Evolutionary conservation across 2,797 vertebrate species (phyloP), one percentile per base, ranked within the genome.

Genomic region (Podarcis siculus): DNA sequence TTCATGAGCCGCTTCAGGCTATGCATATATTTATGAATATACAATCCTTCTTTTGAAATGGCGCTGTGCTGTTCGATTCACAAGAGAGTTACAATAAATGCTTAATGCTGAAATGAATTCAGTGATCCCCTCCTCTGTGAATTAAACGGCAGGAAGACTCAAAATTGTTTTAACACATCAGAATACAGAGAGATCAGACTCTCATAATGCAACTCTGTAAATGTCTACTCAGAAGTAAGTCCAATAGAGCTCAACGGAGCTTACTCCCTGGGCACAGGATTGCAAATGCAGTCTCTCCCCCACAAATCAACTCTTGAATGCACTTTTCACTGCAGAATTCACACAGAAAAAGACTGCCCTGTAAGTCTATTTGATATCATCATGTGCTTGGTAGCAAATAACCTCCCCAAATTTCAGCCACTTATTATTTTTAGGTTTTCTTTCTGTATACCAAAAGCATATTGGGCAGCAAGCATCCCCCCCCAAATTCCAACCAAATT

Each of bases 41-140:
- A 37, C 12, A 55, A 25, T 27, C 35, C 84, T 84, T 82, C n/a
- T 42, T 83, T 84, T 30, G 84, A 39, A 72, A 39, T 58, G 35
- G 75, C 30, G 17, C 30, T 13, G 79, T n/a, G 30, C 30, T 13
- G 83, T 89, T 89, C 85, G 79, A 91, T 93, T 91, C 84, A 85
- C 75, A 87, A 75, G 32, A 89, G 1, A 8, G 85, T 81, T 42
- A 71, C 0, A 3, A 83, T 91, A 27, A 92, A 42, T 79, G n/a
- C 45, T 90, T 87, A 71, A 49, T 82, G 64, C 90, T 81, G 42
- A 91, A 81, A 82, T n/a, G 83, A 87, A 39, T 67, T 15, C 69
- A 90, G 3, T 0, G 23, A 27, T 82, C 78, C 75, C 12, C 3
- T 17, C 55, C 25, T 1, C 27, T 30, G 8, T 75, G 79, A 12